These are phyloP conservation scores for Corythornis vintsioides DNA, from an alignment of 2,113 vertebrate genomes.

Conservation along the genomic window DNA sequence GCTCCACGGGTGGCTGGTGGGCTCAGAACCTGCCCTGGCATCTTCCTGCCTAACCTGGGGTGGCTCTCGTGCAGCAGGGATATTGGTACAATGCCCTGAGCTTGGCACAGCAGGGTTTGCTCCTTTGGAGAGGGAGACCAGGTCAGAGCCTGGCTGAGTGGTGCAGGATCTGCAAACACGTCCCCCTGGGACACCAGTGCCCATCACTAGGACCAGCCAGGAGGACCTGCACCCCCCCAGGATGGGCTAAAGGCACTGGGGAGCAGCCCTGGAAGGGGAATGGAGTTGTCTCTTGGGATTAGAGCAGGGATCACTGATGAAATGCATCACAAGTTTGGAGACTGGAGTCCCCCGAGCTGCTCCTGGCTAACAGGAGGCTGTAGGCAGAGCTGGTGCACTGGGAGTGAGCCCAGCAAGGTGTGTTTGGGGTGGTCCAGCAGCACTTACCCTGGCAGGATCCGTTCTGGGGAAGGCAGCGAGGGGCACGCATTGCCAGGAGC, in stretches of 20 bases:
- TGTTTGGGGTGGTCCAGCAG: background rate
- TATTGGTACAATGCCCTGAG: background rate
- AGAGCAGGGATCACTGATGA: fast-evolving
- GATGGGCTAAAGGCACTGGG: background rate
- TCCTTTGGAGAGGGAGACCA: background rate
- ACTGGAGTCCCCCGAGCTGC: background rate
- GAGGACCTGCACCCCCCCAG: background rate
- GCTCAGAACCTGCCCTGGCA: background rate
- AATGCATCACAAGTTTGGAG: background rate
- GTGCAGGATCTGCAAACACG: background rate
- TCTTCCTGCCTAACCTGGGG: background rate
- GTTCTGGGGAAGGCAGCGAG: background rate
- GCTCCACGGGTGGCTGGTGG: fast-evolving
- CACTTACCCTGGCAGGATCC: background rate
- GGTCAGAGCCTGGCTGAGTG: background rate
- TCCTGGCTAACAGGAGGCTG: background rate
- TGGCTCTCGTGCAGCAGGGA: background rate
- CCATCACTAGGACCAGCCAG: background rate
- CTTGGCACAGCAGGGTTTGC: background rate
- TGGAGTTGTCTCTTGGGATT: background rate
- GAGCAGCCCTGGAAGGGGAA: background rate
- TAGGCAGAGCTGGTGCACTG: background rate
- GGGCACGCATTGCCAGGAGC: background rate
- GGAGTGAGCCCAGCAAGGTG: background rate
- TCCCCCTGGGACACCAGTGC: background rate